phyloP scores from a whole-genome alignment of 2,888 invertebrate genomes.

The Cephalotes varians region DNA sequence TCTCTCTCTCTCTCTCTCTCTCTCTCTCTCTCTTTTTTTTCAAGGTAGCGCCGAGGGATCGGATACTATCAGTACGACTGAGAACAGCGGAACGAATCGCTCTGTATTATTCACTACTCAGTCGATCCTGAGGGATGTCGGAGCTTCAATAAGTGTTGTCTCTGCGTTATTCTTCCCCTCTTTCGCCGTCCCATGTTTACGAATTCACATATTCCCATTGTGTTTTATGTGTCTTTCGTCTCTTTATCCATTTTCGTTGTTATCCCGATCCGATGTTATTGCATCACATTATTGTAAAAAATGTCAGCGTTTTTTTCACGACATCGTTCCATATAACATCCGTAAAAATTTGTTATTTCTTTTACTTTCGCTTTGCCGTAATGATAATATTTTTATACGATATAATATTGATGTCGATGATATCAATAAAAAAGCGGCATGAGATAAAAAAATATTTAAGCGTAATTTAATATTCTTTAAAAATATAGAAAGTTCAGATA shows the following conservation, averaged over 20 bases:
- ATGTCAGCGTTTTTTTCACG: neutral
- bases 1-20: neutral
- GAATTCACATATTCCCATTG: constrained; percentile 42
- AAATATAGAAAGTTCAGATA: neutral
- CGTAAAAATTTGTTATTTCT: neutral
- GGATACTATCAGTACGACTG: constrained; percentile 64
- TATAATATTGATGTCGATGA: neutral
- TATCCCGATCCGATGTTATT: constrained; percentile 18
- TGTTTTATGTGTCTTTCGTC: constrained; percentile 44
- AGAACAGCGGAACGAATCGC: constrained; percentile 61
- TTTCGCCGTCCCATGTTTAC: constrained; percentile 40
- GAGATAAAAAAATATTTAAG: neutral
- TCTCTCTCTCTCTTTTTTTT: neutral
- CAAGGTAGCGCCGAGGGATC: constrained; percentile 48
- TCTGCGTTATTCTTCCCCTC: constrained; percentile 34
- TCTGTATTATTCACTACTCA: constrained; percentile 72
- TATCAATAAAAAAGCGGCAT: neutral
- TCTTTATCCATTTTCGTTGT: constrained; percentile 21
- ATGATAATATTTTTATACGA: neutral
- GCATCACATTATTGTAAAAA: constrained; percentile 16
- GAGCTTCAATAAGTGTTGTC: constrained; percentile 71
- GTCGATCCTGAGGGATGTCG: constrained; percentile 67
- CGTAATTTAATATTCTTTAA: neutral
- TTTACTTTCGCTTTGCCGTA: neutral
- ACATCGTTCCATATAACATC: neutral